A percentile compares a stretch with the other conserved stretches of the same genome.
These are phyloP conservation scores for Eupithecia pulchellata DNA, from an alignment of 2,888 invertebrate species.

Conservation along the genomic window DNA sequence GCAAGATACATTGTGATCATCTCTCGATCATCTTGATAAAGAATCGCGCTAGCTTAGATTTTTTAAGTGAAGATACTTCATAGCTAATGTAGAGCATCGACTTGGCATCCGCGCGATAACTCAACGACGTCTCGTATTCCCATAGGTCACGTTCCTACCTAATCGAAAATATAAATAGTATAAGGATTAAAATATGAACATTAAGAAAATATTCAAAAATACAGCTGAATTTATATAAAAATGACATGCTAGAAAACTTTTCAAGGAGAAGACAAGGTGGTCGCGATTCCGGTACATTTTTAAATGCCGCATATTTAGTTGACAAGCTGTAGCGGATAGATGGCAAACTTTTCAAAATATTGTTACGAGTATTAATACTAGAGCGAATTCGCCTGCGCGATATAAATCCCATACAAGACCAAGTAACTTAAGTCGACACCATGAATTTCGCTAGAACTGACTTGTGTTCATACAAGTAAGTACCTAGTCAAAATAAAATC, in stretches of 20 bases:
- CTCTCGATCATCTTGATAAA: slow-evolving; percentile 9
- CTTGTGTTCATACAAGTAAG: background rate
- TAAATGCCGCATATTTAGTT: slow-evolving; percentile 33
- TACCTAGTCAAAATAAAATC: background rate
- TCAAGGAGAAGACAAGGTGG: slow-evolving; percentile 54
- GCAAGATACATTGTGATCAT: background rate
- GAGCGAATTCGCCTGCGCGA: background rate
- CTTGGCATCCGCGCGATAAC: slow-evolving; percentile 24
- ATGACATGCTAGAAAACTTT: slow-evolving; percentile 63
- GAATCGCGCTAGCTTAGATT: slow-evolving; percentile 9
- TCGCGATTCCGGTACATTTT: slow-evolving; percentile 54
- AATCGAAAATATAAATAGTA: background rate
- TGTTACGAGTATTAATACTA: background rate
- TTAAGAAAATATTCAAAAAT: slow-evolving; percentile 46
- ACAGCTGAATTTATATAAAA: slow-evolving; percentile 58
- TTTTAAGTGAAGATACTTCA: slow-evolving; percentile 18
- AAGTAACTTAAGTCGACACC: background rate
- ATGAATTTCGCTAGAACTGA: background rate
- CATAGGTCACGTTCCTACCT: background rate
- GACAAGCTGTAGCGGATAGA: slow-evolving; percentile 31
- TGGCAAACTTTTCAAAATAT: background rate
- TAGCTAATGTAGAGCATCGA: slow-evolving; percentile 28
- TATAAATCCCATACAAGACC: background rate
- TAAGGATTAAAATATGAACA: background rate
- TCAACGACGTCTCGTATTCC: slow-evolving; percentile 8